These are phyloP conservation scores for Cataglyphis rosenhaueri DNA, from an alignment of 2,888 invertebrate genomes.

Conservation along the genomic window DNA sequence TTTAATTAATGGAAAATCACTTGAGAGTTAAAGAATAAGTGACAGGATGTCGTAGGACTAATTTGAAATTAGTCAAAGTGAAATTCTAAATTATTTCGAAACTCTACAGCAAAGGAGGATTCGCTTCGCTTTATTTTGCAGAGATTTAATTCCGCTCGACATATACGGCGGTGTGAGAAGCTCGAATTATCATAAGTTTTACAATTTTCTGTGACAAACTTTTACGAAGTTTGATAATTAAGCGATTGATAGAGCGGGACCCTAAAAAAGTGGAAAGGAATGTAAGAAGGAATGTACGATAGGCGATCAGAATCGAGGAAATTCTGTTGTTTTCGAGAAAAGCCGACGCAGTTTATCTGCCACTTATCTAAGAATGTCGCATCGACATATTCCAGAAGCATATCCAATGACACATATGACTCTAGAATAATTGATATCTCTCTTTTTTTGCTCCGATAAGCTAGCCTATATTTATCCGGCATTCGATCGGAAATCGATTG, in stretches of 20 bases:
- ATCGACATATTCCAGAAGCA: constrained; percentile 77
- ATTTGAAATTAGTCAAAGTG: background rate
- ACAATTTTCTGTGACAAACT: background rate
- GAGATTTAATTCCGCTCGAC: background rate
- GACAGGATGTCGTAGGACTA: background rate
- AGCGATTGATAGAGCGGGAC: background rate
- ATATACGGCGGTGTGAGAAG: background rate
- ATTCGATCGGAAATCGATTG: constrained; percentile 56
- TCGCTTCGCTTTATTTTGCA: background rate
- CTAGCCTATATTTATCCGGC: constrained; percentile 69
- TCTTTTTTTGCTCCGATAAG: constrained; percentile 63
- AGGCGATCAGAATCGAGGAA: background rate
- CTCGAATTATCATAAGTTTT: constrained; percentile 1
- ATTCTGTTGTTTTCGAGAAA: constrained; percentile 16
- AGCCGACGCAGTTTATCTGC: constrained; percentile 24
- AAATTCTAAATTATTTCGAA: background rate
- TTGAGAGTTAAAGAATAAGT: background rate
- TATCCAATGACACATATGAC: constrained; percentile 83
- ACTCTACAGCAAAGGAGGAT: background rate
- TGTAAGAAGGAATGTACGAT: background rate
- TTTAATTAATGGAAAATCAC: constrained; percentile 13
- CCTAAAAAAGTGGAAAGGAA: background rate
- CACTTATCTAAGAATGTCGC: constrained; percentile 33
- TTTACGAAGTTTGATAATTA: background rate
- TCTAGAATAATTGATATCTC: constrained; percentile 77